Base-by-base conservation (phyloP, 37 sponge, comb jelly and placozoan genomes). In the Mnemiopsis leidyi region DNA sequence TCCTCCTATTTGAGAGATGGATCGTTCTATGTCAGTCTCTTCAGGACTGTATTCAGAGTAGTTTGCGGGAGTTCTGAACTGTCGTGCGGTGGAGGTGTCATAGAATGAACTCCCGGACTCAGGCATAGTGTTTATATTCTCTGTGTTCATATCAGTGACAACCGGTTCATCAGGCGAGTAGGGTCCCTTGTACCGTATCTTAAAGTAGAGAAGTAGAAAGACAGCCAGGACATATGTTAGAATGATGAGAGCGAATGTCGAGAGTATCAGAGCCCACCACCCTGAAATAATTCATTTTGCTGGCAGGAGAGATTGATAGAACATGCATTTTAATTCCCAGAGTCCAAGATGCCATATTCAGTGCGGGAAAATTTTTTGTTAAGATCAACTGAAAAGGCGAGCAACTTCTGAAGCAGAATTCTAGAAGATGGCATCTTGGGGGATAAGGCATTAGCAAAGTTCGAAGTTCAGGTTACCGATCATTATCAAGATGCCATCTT, bases 401-500 rank as follows among this genome's bases (percentile, higher is more conserved):
- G n/a, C n/a, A n/a, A n/a, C n/a, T n/a, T n/a, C n/a, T n/a, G n/a
- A n/a, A n/a, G n/a, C 61, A 18, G 61, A 18, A 48, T 48, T n/a
- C n/a, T 71, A 71, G 75, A 71, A 18, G 75, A 71, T 71, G 75
- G 75, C 75, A 71, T 28, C 30, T 71, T 71, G 75, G 30, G 30
- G 20, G 75, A 71, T n/a, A 5, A 71, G 20, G 75, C 25, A 71
- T 3, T 71, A 5, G 20, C 7, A 71, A 71, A 71, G 5, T 71
- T 18, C n/a, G 3, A 71, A 48, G 61, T 48, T 48, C 75, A 71
- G 75, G 30, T 71, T 28, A 71, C 30, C 25, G 25, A 28, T n/a
- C 30, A 71, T 13, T 7, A 5, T 71, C 7, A 71, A 71, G 25
- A 28, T 71, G 75, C 75, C 75, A 71, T 71, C 75, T 71, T 71